phyloP scores from a whole-genome alignment of 92 coral and sea anemone genomes.

The Epizoanthus ramosus region DNA sequence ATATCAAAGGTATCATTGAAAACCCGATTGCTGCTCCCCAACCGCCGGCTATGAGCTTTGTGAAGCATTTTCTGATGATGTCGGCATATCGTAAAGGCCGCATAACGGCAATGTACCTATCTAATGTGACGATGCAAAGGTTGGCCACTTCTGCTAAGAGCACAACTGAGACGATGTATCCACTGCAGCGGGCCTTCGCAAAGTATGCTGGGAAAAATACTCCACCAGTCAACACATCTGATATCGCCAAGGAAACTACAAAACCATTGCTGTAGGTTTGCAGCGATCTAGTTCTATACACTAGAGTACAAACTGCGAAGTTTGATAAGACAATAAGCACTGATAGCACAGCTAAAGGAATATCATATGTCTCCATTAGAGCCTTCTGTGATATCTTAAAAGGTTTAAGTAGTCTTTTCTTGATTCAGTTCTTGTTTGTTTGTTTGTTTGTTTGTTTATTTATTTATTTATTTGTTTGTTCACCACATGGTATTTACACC shows the following conservation, averaged over 20 bases:
- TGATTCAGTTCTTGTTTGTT: too few relatives aligned
- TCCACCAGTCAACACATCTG: conserved; percentile 26
- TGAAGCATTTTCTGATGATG: neutral
- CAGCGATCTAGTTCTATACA: conserved; percentile 1
- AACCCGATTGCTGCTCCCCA: neutral
- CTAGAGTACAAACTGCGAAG: neutral
- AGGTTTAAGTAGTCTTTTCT: neutral
- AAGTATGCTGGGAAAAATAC: conserved; percentile 32
- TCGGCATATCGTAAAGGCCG: conserved; percentile 3
- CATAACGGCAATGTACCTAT: conserved; percentile 13
- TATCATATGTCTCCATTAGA: conserved; percentile 17
- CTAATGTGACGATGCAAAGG: conserved; percentile 23
- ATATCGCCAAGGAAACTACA: conserved; percentile 18
- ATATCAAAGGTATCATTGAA: conserved; percentile 12
- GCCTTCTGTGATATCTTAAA: neutral
- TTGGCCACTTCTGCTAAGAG: conserved; percentile 1
- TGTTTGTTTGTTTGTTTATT: too few relatives aligned
- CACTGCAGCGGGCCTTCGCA: conserved; percentile 8
- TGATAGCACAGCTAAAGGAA: conserved; percentile 2
- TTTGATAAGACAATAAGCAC: neutral
- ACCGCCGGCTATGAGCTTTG: neutral
- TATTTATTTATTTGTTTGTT: too few relatives aligned
- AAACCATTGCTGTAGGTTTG: conserved; percentile 23
- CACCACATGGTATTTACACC: too few relatives aligned
- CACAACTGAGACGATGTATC: conserved; percentile 11